Base-by-base conservation (phyloP, 2,797 vertebrate genomes). In the Acridotheres tristis region DNA sequence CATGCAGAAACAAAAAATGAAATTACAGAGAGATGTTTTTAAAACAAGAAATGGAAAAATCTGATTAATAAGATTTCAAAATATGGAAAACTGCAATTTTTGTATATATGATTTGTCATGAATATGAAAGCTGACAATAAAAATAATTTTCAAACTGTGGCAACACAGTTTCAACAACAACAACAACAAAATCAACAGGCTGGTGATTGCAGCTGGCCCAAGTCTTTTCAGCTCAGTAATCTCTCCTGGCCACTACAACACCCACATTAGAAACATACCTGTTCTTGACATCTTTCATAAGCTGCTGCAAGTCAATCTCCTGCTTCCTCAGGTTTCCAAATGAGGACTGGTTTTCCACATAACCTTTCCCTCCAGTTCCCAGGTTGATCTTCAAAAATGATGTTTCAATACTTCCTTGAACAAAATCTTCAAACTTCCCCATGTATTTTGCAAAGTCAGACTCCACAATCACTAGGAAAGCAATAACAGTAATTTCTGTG, bases 271-370 rank as follows among this genome's bases (percentile, higher is more conserved):
- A 94, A 83, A 40, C 83, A 57, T 68, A 99, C 99, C 98, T 98
- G 95, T 97, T 96, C 78, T 97, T 97, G 15, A 97, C 97, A 4
- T 98, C 98, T 81, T 85, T 94, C 73, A 99, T 98, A 67, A 99
- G 97, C 92, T 98, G 98, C 93, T 98, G 98, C 86, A 99, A 87
- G 72, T 99, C 98, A 79, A 98, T 73, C 89, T 99, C 99, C 90
- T 99, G 98, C 95, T 99, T 99, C 96, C 98, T 98, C 89, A 99
- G 96, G 73, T 96, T 98, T 62, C 99, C 99, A 94, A 99, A 99
- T 0, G 98, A 98, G 10, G 98, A 99, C 87, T 98, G 97, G 5
- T 99, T 98, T 96, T 98, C 98, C 94, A 98, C 97, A 0, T 95
- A 95, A 42, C 98, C 98, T 81, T 97, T 95, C 16, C 98, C 98